Evolutionary conservation across 2,888 invertebrate species (phyloP).

Genomic region (Pantelozetes paolii): DNA sequence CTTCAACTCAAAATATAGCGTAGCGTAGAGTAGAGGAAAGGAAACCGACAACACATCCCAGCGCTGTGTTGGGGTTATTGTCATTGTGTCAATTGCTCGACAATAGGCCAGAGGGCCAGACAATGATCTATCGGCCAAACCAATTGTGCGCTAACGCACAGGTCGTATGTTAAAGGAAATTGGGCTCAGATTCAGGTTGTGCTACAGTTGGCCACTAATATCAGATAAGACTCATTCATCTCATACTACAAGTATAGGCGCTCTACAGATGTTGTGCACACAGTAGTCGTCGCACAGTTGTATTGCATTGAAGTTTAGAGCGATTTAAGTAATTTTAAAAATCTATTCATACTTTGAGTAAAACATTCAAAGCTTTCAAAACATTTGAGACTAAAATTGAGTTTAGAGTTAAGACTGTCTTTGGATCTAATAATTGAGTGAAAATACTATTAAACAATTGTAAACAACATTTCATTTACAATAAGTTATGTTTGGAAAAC

Average conservation of each 20-base stretch:
- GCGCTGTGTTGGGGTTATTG: conserved; percentile 27
- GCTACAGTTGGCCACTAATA: conserved; percentile 5
- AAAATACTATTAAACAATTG: too few relatives aligned
- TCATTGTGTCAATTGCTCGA: conserved; percentile 12
- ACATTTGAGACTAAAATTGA: not conserved
- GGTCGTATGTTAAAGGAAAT: conserved; percentile 17
- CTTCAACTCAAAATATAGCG: not conserved
- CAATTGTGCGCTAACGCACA: not conserved
- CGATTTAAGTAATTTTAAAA: not conserved
- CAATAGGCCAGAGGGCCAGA: conserved; percentile 29
- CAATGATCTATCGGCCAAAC: conserved; percentile 12
- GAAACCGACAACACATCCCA: conserved; percentile 14
- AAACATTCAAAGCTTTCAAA: not conserved
- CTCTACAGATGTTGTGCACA: conserved; percentile 19
- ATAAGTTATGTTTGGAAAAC: conserved; percentile 19
- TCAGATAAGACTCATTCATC: not conserved
- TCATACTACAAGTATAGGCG: not conserved
- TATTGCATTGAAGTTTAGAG: not conserved
- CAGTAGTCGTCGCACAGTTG: not conserved
- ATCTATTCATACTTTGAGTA: not conserved
- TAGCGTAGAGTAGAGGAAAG: conserved; percentile 11
- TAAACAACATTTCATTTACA: not conserved
- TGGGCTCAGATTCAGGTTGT: not conserved
- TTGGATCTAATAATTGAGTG: not conserved
- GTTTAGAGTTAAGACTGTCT: not conserved